Evolutionary conservation across 1,140 invertebrate genomes (phyloP).

Genomic region (Druon quercuslanigerum): DNA sequence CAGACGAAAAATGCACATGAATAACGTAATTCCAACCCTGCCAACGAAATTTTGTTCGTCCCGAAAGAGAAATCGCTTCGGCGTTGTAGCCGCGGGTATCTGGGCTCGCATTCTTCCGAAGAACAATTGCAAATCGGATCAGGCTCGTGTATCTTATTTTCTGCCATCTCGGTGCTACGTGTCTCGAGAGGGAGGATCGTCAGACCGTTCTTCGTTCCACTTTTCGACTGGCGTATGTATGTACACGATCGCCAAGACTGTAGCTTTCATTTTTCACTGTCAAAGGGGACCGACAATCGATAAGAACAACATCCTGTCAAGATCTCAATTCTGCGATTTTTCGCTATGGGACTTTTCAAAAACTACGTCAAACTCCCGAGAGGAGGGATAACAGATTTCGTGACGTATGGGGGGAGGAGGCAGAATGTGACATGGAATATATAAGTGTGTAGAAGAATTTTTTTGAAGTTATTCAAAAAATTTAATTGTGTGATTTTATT

Average conservation of each 20-base stretch:
- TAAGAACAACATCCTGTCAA: constrained; percentile 46
- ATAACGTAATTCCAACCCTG: not conserved
- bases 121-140: constrained; percentile 31
- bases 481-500: no score
- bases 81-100: not conserved
- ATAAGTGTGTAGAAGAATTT: no score
- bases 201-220: constrained; percentile 55
- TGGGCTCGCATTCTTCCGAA: constrained; percentile 1
- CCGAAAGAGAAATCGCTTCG: constrained; percentile 24
- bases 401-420: no score
- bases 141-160: constrained; percentile 28
- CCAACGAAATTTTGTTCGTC: not conserved
- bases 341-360: not conserved
- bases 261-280: constrained; percentile 59
- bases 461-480: no score
- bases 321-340: constrained; percentile 54
- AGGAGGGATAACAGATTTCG: no score
- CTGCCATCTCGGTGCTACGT: constrained; percentile 23
- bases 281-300: constrained; percentile 58
- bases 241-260: constrained; percentile 43
- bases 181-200: constrained; percentile 2
- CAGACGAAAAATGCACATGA: not conserved
- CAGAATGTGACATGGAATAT: no score
- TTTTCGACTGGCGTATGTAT: constrained; percentile 45
- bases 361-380: no score